Evolutionary conservation across 2,888 invertebrate species (phyloP), one percentile per base, ranked within the genome.

Genomic region (Ormyrus rosae): DNA sequence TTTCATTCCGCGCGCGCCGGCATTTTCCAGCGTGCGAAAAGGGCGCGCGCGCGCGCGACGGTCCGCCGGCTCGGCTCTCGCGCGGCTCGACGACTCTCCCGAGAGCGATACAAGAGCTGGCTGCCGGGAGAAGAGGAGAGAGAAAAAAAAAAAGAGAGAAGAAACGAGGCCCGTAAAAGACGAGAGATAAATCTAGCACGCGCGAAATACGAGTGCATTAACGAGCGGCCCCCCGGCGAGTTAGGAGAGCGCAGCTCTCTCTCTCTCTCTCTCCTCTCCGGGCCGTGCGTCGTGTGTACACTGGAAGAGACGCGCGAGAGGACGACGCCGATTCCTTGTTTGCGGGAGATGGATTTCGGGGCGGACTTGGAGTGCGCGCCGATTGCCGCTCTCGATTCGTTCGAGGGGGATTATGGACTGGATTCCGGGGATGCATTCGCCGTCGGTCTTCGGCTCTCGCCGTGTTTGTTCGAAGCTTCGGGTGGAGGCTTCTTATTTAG

Each of bases 141-240:
- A 19, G 19, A 19, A 1, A 19, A 19, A 19, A 19, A 19, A 46
- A 45, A 45, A 45, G 45, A 13, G 55, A 56, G 9, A 6, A 5
- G 34, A 19, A 19, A 11, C 11, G 11, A 45, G 9, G 68, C 68
- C 69, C 56, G 69, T 69, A 46, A 45, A 61, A 19, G n/a, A 58
- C 10, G 58, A 58, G 61, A 50, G 50, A 65, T 65, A 50, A 65
- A 65, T 65, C 65, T 50, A 69, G 46, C 13, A 19, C 19, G 10
- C 46, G 45, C 69, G 69, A 69, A 58, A 69, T 69, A 69, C 69
- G 69, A 69, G 69, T 69, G 69, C 69, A 69, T 69, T 69, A 69
- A 69, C 69, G 69, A 51, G 53, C 9, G 13, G 11, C 34, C 19
- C 19, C 19, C 19, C 19, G 19, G 19, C 19, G 19, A 19, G 19